Evolutionary conservation across 2,888 invertebrate genomes (phyloP), one percentile per base, ranked within the genome.

Genomic region (Eupithecia pulchellata): DNA sequence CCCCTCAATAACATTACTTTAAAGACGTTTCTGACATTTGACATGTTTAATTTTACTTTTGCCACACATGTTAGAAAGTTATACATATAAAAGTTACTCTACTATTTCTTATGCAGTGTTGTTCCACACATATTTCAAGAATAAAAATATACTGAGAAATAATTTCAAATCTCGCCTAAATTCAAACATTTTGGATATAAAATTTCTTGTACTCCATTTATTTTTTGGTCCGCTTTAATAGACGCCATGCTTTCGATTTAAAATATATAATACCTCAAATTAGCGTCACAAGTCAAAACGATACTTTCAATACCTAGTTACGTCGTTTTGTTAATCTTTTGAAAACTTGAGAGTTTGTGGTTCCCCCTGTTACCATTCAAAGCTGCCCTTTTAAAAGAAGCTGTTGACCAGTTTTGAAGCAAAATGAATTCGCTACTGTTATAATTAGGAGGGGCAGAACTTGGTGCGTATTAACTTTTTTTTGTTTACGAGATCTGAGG

Each of bases 281-380:
- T 42, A 42, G 9, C n/a, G 8, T 42, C 42, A 42, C 2, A 42
- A n/a, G 42, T 20, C 2, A 39, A 39, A 39, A 17, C 39, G 17
- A 42, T n/a, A 20, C 42, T 42, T 42, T 42, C 42, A 42, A 42
- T 42, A 42, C 42, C 42, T 42, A 42, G 42, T 42, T 42, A 42
- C 42, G 5, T 42, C n/a, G 42, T 8, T 8, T 42, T n/a, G 20
- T n/a, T 42, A 8, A n/a, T n/a, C n/a, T n/a, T n/a, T n/a, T n/a
- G n/a, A n/a, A 42, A n/a, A 42, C 0, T 1, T n/a, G 6, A 42
- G 9, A 42, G 36, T 14, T 36, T 36, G 17, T n/a, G 39, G 5
- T 42, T 39, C 39, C 14, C 17, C 39, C 39, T 39, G 39, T 39
- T 42, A 42, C 42, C n/a, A 20, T 20, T 42, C 42, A 42, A 42